phyloP scores from a whole-genome alignment of 2,797 vertebrate species.

The Neosalanx taihuensis region DNA sequence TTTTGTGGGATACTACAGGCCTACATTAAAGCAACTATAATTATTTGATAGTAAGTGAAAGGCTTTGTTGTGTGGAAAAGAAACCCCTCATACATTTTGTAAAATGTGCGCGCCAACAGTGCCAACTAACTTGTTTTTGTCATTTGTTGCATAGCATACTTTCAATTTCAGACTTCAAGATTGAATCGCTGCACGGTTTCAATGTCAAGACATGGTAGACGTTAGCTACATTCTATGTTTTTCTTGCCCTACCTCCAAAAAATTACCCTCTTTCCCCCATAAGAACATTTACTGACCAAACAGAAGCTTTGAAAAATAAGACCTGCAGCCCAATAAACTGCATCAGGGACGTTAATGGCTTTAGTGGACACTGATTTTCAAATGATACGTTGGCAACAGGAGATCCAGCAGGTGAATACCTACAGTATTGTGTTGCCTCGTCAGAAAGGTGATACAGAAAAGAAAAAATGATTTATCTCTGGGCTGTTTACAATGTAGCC shows the following conservation, averaged over 20 bases:
- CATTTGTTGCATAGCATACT: conserved; percentile 8
- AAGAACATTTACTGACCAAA: conserved; percentile 17
- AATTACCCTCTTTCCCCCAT: conserved; percentile 5
- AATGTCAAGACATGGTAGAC: conserved; percentile 20
- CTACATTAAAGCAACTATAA: neutral
- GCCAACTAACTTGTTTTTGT: conserved; percentile 54
- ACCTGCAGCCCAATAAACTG: conserved; percentile 60
- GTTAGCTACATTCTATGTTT: conserved; percentile 5
- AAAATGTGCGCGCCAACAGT: conserved; percentile 38
- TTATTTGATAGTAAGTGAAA: neutral
- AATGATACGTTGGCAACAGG: neutral
- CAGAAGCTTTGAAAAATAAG: conserved; percentile 48
- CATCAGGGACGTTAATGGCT: conserved; percentile 52
- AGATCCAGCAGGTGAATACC: conserved; percentile 7
- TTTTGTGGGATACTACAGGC: neutral
- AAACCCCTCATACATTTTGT: conserved; percentile 5
- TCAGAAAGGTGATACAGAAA: neutral
- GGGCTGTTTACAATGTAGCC: conserved; percentile 30
- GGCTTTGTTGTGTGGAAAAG: conserved; percentile 19
- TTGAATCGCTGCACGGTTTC: conserved; percentile 16
- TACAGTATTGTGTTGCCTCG: conserved; percentile 8
- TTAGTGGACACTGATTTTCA: conserved; percentile 3
- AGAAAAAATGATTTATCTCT: conserved; percentile 12
- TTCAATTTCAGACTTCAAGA: conserved; percentile 13
- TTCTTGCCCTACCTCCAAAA: neutral